These are phyloP conservation scores for Neocrepidodera transversa DNA, from an alignment of 2,888 invertebrate species.

Conservation along the genomic window DNA sequence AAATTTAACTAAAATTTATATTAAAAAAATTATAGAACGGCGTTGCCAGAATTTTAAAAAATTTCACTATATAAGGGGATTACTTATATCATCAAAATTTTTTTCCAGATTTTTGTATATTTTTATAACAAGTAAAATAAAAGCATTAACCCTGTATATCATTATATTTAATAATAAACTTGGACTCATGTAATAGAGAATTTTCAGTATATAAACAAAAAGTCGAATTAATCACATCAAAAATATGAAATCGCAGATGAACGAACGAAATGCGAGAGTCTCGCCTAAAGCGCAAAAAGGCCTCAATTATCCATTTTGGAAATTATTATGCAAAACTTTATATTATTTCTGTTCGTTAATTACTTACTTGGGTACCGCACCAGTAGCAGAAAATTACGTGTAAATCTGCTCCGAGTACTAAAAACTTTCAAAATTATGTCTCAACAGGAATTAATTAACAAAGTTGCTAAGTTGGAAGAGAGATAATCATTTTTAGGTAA, in stretches of 20 bases:
- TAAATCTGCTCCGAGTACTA: constrained; percentile 38
- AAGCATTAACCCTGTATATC: too few relatives aligned
- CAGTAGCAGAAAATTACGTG: constrained; percentile 40
- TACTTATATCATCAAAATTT: too few relatives aligned
- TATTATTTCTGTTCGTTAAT: constrained; percentile 36
- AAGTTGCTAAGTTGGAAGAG: constrained; percentile 33
- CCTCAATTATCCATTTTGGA: constrained; percentile 29
- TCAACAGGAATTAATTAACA: constrained; percentile 42
- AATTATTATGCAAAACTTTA: constrained; percentile 37
- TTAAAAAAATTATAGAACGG: too few relatives aligned
- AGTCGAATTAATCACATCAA: constrained; percentile 1
- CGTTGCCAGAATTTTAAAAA: too few relatives aligned
- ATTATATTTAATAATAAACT: too few relatives aligned
- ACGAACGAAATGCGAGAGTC: too few relatives aligned
- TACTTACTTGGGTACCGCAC: constrained; percentile 36
- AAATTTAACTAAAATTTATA: too few relatives aligned
- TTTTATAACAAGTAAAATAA: too few relatives aligned
- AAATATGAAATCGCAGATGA: constrained; percentile 4
- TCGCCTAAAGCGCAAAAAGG: constrained; percentile 18
- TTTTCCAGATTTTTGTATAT: too few relatives aligned
- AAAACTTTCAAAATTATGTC: constrained; percentile 42
- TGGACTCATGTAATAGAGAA: too few relatives aligned
- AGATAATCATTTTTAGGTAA: constrained; percentile 29
- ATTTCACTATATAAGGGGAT: too few relatives aligned
- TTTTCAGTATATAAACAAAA: background rate